A percentile compares a stretch with the other conserved stretches of the same genome.
These are phyloP conservation scores for Hirtodrosophila trivittata DNA, from an alignment of 2,888 invertebrate species.

Conservation along the genomic window DNA sequence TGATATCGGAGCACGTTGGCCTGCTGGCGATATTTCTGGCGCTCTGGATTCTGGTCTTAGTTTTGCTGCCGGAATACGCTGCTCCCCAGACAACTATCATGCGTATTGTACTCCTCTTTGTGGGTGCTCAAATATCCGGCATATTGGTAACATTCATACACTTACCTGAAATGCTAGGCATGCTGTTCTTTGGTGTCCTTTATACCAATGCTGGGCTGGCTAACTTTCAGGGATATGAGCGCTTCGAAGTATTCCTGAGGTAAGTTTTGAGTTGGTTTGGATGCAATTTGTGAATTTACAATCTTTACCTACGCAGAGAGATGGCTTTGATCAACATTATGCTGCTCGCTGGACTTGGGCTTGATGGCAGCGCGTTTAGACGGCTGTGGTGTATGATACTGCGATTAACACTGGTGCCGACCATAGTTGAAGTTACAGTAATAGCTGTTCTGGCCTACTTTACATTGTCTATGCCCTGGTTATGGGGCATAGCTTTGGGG, in stretches of 20 bases:
- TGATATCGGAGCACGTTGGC: slow-evolving; percentile 81
- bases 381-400: slow-evolving; percentile 85
- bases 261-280: slow-evolving; percentile 53
- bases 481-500: slow-evolving; percentile 86
- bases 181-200: slow-evolving; percentile 86
- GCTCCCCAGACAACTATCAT: slow-evolving; percentile 79
- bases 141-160: slow-evolving; percentile 78
- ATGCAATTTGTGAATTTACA: not conserved
- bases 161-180: slow-evolving; percentile 86
- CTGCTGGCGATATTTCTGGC: slow-evolving; percentile 81
- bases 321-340: slow-evolving; percentile 87
- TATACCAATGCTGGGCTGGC: slow-evolving; percentile 85
- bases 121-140: slow-evolving; percentile 82
- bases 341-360: slow-evolving; percentile 87
- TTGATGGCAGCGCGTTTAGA: slow-evolving; percentile 86
- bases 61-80: slow-evolving; percentile 80
- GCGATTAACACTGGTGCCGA: slow-evolving; percentile 86
- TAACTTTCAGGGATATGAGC: slow-evolving; percentile 84
- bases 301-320: slow-evolving; percentile 83
- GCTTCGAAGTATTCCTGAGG: slow-evolving; percentile 85
- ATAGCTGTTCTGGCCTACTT: slow-evolving; percentile 85
- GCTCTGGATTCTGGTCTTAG: slow-evolving; percentile 83
- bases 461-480: slow-evolving; percentile 86
- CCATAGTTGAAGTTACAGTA: slow-evolving; percentile 85
- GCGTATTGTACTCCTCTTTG: slow-evolving; percentile 82